phyloP scores from a whole-genome alignment of 1,140 invertebrate genomes.

The Acyrthosiphon pisum region DNA sequence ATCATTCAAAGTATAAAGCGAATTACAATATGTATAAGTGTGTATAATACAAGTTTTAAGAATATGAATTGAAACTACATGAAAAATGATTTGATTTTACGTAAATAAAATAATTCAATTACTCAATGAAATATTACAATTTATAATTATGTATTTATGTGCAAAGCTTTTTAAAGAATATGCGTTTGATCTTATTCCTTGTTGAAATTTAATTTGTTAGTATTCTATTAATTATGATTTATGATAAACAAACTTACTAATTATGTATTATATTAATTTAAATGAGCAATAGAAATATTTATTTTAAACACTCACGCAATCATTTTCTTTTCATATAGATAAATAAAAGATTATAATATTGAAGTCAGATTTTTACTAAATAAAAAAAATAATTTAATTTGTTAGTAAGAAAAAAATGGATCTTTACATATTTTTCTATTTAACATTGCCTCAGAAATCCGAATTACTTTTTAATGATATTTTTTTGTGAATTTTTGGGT shows the following conservation, averaged over 20 bases:
- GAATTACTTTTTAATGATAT: neutral
- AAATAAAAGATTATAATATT: neutral
- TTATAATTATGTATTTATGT: neutral
- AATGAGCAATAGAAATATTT: neutral
- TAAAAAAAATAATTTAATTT: neutral
- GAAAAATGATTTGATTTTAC: neutral
- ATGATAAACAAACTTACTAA: constrained; percentile 23
- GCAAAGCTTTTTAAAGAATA: neutral
- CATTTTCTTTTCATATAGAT: neutral
- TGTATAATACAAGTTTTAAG: neutral
- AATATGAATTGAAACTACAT: neutral
- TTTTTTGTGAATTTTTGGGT: neutral
- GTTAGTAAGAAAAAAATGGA: neutral
- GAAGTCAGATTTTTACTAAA: neutral
- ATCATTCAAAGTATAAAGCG: neutral
- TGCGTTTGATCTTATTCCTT: constrained; percentile 3
- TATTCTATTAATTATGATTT: neutral
- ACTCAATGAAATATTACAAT: constrained; percentile 4
- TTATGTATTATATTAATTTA: neutral
- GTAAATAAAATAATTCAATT: neutral
- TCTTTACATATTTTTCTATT: neutral
- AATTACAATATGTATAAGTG: neutral
- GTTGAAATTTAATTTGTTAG: neutral
- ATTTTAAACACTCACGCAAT: neutral
- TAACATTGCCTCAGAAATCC: neutral